Evolutionary conservation across 2,113 vertebrate species (phyloP).

Genomic region (Oncorhynchus kisutch): DNA sequence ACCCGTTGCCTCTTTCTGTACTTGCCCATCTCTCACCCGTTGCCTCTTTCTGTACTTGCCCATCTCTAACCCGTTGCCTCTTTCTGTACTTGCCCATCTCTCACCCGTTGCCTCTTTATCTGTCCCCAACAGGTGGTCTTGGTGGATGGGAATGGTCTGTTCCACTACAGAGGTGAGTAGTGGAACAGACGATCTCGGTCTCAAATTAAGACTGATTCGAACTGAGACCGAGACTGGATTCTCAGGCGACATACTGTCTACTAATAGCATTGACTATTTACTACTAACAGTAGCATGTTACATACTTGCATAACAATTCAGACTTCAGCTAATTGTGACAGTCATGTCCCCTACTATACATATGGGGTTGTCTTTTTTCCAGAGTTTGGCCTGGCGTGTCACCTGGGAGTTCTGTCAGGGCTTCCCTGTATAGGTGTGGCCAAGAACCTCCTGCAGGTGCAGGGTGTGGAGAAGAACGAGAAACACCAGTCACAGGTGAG

Average conservation of each 20-base stretch:
- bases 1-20: no score
- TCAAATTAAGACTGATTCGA: no score
- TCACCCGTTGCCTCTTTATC: not conserved
- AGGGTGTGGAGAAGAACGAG: slow-evolving; percentile 79
- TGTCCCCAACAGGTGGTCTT: slow-evolving; percentile 82
- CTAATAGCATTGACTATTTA: no score
- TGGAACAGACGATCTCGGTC: no score
- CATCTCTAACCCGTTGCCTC: not conserved
- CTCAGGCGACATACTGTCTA: no score
- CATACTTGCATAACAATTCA: no score
- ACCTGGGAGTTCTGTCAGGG: slow-evolving; percentile 85
- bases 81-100: not conserved
- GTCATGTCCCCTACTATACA: not conserved
- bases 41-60: no score
- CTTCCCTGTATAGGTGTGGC: slow-evolving; percentile 91
- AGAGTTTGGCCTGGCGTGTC: slow-evolving; percentile 94
- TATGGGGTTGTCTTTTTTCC: slow-evolving; percentile 4
- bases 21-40: no score
- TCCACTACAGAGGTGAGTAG: slow-evolving; percentile 86
- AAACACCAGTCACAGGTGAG: slow-evolving; percentile 84
- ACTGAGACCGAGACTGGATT: no score
- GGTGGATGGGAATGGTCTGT: slow-evolving; percentile 92
- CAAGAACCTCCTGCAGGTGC: slow-evolving; percentile 92
- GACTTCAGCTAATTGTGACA: no score
- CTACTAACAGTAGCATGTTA: no score